Evolutionary conservation across 2,888 invertebrate species (phyloP).

Genomic region (Carcina quercana): DNA sequence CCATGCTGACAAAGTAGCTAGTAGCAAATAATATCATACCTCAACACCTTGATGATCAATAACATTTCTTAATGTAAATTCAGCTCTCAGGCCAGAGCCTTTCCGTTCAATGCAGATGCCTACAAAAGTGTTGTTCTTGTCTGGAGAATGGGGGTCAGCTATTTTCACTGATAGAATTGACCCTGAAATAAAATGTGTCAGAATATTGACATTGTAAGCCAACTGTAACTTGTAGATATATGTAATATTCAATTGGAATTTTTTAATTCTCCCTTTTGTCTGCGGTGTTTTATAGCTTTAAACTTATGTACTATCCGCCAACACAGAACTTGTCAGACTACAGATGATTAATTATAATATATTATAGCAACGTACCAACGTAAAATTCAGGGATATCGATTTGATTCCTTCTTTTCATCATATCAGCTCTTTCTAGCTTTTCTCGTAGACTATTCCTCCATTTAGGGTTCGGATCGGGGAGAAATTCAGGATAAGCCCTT

Average conservation of each 20-base stretch:
- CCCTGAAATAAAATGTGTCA: too few relatives aligned
- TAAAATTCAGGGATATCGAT: slow-evolving; percentile 98
- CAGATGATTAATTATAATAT: too few relatives aligned
- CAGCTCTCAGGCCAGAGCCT: slow-evolving; percentile 87
- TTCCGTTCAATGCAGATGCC: slow-evolving; percentile 95
- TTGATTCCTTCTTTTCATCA: slow-evolving; percentile 87
- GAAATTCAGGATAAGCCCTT: slow-evolving; percentile 91
- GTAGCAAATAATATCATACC: too few relatives aligned
- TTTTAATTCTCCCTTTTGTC: too few relatives aligned
- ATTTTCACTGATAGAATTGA: slow-evolving; percentile 91
- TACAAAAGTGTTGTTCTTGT: slow-evolving; percentile 87
- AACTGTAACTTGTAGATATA: too few relatives aligned
- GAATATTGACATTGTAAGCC: too few relatives aligned
- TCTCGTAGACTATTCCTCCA: slow-evolving; percentile 89
- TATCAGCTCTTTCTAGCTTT: slow-evolving; percentile 92
- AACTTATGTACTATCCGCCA: too few relatives aligned
- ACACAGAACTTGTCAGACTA: neutral
- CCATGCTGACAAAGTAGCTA: too few relatives aligned
- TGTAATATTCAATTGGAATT: too few relatives aligned
- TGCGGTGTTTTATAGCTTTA: too few relatives aligned
- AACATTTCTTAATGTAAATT: slow-evolving; percentile 93
- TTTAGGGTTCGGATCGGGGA: slow-evolving; percentile 87
- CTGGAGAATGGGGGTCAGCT: slow-evolving; percentile 89
- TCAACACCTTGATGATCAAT: slow-evolving; percentile 91
- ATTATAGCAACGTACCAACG: slow-evolving; percentile 81